Percentiles rank a stretch among this genome's conserved stretches.
Evolutionary conservation across 1,140 invertebrate species (phyloP).

Genomic region (Liolophura sinensis): DNA sequence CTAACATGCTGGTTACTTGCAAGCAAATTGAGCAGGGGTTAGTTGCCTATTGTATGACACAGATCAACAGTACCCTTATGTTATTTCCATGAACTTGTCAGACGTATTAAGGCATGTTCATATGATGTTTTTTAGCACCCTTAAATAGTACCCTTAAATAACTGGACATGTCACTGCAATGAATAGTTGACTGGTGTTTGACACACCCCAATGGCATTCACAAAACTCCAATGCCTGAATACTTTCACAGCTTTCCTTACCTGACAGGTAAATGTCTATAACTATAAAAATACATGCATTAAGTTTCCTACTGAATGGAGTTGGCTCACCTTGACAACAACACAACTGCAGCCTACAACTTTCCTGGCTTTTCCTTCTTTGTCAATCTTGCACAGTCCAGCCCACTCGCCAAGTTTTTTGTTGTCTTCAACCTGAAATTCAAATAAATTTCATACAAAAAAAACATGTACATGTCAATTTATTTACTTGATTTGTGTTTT

Average conservation of each 20-base stretch:
- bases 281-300: not conserved
- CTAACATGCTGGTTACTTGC: not conserved
- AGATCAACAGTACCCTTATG: no score
- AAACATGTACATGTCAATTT: not conserved
- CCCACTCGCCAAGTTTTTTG: constrained; percentile 99
- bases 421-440: constrained; percentile 84
- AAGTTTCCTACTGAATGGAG: not conserved
- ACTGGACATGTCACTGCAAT: no score
- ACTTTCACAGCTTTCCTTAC: not conserved
- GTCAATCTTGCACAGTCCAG: constrained; percentile 98
- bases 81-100: no score
- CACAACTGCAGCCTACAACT: constrained; percentile 97
- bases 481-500: no score
- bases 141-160: no score
- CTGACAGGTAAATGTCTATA: not conserved
- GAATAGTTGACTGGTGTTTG: no score
- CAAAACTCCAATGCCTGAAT: not conserved
- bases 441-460: constrained; percentile 4
- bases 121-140: no score
- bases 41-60: no score
- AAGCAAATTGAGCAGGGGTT: no score
- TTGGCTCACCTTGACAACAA: constrained; percentile 74
- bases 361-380: constrained; percentile 98
- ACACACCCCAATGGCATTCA: no score
- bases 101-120: no score